Base-by-base conservation (phyloP, 2,888 invertebrate genomes). In the Salpingus planirostris region DNA sequence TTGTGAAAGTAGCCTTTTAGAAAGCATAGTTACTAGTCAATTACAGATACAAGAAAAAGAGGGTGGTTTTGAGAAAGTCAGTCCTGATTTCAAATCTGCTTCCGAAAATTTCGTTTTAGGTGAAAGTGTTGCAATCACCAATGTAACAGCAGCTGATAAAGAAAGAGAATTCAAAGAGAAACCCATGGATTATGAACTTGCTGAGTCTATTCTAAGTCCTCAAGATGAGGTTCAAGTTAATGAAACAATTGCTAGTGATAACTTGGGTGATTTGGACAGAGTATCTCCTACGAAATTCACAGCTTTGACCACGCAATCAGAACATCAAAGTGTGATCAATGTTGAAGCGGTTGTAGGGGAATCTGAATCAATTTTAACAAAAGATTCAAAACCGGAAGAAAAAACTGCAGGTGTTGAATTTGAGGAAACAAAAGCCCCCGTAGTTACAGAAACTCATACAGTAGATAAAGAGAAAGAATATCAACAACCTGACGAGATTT, bases 11-110 rank as follows among this genome's bases (percentile, higher is more conserved):
- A 38, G 69, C 13, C 63, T 72, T 8, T 66, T 76, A 27, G 69
- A 73, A 54, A 73, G 69, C 36, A 65, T 79, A 22, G 66, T 73
- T 44, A 70, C 66, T 42, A 69, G 69, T 37, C 75, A 78, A 63
- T 66, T 71, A 27, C 42, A 73, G 13, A 53, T 66, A 3, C 67
- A 70, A 22, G 80, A 82, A 60, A 71, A 67, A 43, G 82, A 81
- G 64, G 60, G 65, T 21, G 47, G 54, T 22, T 64, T 74, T 32
- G 44, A 50, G 15, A 50, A 65, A 36, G 39, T 41, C n/a, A 47
- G 52, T 36, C 73, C 74, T 11, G 66, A 68, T 24, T 42, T 57
- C 11, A 67, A 66, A 49, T 66, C 55, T 29, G 70, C 75, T 13
- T 57, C 50, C 7, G 51, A 69, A 11, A 70, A 73, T 38, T 62